These are phyloP conservation scores for Sarcophaga variegata DNA, from an alignment of 2,888 invertebrate genomes.

Conservation along the genomic window DNA sequence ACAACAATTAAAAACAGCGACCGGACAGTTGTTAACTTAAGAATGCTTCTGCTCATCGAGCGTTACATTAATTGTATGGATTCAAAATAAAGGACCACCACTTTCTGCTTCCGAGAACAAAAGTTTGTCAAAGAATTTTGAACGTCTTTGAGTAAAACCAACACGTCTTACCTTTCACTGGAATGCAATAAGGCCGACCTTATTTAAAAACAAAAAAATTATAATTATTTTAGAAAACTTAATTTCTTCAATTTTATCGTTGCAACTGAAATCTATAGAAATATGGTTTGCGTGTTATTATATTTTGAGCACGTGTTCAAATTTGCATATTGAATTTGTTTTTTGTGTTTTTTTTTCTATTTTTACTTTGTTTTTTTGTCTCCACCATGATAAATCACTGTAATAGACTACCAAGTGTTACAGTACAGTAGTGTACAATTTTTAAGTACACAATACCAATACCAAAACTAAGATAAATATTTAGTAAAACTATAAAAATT, in stretches of 20 bases:
- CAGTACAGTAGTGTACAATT: constrained; percentile 32
- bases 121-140: too few relatives aligned
- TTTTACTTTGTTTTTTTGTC: constrained; percentile 3
- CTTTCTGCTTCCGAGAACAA: too few relatives aligned
- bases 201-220: neutral
- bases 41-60: too few relatives aligned
- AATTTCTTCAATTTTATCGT: neutral
- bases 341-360: constrained; percentile 9
- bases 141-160: too few relatives aligned
- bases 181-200: neutral
- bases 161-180: too few relatives aligned
- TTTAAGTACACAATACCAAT: too few relatives aligned
- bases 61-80: too few relatives aligned
- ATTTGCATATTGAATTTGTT: constrained; percentile 46
- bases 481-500: neutral
- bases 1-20: too few relatives aligned
- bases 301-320: constrained; percentile 62
- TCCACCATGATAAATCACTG: constrained; percentile 33
- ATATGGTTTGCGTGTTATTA: constrained; percentile 10
- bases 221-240: constrained; percentile 10
- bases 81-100: too few relatives aligned
- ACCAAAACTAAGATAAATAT: neutral
- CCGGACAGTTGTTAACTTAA: too few relatives aligned
- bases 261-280: neutral
- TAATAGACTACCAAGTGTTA: constrained; percentile 18